phyloP scores from a whole-genome alignment of 2,888 invertebrate species.

The Rhopalosiphum nymphaeae region DNA sequence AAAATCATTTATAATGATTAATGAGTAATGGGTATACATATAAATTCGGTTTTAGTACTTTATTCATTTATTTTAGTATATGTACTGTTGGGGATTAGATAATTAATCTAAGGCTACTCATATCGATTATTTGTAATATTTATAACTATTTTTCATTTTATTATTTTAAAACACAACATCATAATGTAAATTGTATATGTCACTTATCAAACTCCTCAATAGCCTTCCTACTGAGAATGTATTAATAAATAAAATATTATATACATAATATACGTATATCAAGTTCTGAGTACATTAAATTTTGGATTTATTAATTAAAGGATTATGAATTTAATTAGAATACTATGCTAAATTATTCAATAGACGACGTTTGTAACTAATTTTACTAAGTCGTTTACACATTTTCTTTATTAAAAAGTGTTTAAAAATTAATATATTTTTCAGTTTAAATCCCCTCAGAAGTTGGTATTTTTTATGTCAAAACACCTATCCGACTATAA shows the following conservation, averaged over 20 bases:
- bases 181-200: not conserved
- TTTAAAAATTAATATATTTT: not conserved
- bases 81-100: not conserved
- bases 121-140: not conserved
- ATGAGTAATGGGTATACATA: not conserved
- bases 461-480: not conserved
- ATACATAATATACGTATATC: not conserved
- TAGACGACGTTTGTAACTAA: not conserved
- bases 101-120: not conserved
- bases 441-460: not conserved
- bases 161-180: not conserved
- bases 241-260: not conserved
- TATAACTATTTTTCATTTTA: not conserved
- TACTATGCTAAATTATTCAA: not conserved
- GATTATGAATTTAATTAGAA: not conserved
- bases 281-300: not conserved
- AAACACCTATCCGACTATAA: not conserved
- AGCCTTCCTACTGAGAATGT: not conserved
- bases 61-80: not conserved
- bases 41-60: not conserved
- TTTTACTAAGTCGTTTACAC: not conserved
- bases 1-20: not conserved
- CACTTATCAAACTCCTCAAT: not conserved
- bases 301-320: not conserved
- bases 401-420: not conserved